Base-by-base conservation (phyloP, 1,140 invertebrate species). In the Camponotus floridanus region DNA sequence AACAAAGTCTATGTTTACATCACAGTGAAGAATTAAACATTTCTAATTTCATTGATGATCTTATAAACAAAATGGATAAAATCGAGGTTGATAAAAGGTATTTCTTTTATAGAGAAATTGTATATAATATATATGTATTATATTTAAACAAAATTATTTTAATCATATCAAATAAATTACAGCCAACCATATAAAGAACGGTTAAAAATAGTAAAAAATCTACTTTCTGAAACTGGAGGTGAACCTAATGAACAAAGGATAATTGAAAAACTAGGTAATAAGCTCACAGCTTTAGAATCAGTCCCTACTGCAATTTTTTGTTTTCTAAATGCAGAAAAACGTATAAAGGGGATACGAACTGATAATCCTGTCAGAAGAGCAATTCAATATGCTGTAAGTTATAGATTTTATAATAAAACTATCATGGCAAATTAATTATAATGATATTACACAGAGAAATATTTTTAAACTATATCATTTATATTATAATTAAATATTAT, bases 231-330 rank as follows among this genome's bases (percentile, higher is more conserved):
- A 91, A n/a, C 94, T 91, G 90, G 89, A 48, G 88, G 95, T 36
- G 90, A 88, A 33, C 94, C 92, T 51, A 84, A 89, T 33, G 92
- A 94, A 61, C 94, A 96, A 71, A 95, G 96, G 90, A 95, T 97
- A 15, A 93, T 96, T 59, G 91, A 95, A 36, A 88, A 93, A 67
- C 92, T 98, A 55, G 97, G 97, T 8, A 96, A 96, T 92, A 94
- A 95, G 85, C 95, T 97, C 5, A 94, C 95, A 74, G 97, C 97
- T 8, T 91, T 97, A 42, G 95, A 96, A 88, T 98, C 97, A 2
- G 97, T 98, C 7, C 97, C 97, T 9, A 97, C 97, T 59, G 97
- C 97, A 36, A 96, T 98, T 85, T 98, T 96, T 93, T 97, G 96
- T 88, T 98, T 97, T 93, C 91, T 98, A 18, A 95, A 96, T 90